These are phyloP conservation scores for Phymanthus crucifer DNA, from an alignment of 92 coral and sea anemone species.

Conservation along the genomic window DNA sequence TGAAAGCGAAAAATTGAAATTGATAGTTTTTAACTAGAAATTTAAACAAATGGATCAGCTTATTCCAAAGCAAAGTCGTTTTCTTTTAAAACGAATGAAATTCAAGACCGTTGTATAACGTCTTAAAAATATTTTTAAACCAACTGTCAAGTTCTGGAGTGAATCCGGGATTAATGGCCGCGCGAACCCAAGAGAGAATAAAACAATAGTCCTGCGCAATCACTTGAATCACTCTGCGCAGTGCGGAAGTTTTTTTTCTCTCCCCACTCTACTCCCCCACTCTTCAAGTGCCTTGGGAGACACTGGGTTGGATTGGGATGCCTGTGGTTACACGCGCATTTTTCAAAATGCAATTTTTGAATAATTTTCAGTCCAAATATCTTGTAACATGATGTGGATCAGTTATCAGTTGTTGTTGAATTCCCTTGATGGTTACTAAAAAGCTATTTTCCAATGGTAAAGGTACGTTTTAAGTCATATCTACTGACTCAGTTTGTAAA, in stretches of 20 bases:
- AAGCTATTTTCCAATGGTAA: too few species aligned
- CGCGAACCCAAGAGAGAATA: not conserved
- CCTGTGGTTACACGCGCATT: slow-evolving; percentile 10
- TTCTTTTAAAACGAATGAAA: not conserved
- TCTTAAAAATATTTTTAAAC: not conserved
- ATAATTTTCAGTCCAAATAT: not conserved
- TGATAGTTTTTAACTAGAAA: not conserved
- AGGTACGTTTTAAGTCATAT: too few species aligned
- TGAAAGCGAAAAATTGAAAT: not conserved
- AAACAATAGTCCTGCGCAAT: not conserved
- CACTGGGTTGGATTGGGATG: not conserved
- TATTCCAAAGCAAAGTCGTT: not conserved
- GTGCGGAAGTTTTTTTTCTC: not conserved
- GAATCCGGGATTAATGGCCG: not conserved
- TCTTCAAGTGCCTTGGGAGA: not conserved
- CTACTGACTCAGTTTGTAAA: too few species aligned
- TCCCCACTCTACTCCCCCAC: too few species aligned
- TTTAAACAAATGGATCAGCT: not conserved
- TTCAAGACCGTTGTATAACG: not conserved
- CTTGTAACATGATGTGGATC: not conserved
- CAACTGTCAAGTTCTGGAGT: not conserved
- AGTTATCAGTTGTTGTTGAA: not conserved
- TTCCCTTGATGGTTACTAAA: too few species aligned
- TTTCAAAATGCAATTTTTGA: not conserved
- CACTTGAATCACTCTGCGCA: not conserved